Percentiles rank a stretch among this genome's conserved stretches.
Evolutionary conservation across 2,797 vertebrate species (phyloP).

Genomic region (Acipenser ruthenus): DNA sequence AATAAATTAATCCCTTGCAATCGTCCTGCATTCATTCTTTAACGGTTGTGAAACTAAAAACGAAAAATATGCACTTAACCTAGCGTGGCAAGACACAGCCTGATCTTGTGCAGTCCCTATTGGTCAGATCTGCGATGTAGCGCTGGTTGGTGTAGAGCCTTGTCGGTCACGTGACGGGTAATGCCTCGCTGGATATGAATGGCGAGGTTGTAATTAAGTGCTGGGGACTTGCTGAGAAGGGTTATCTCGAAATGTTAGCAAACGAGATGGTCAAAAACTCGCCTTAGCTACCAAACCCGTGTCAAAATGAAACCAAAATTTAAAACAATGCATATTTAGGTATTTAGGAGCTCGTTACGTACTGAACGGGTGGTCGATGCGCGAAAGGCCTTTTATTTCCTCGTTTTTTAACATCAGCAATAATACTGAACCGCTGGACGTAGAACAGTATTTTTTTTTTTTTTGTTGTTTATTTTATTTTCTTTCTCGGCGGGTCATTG

Average conservation of each 20-base stretch:
- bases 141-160: constrained; percentile 32
- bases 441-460: neutral
- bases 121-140: constrained; percentile 18
- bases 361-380: constrained; percentile 11
- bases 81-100: neutral
- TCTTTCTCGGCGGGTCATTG: neutral
- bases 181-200: constrained; percentile 14
- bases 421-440: neutral
- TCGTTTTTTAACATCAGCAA: constrained; percentile 18
- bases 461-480: neutral
- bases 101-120: constrained; percentile 19
- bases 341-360: constrained; percentile 8
- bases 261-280: constrained; percentile 23
- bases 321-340: constrained; percentile 37
- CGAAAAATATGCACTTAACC: too few relatives aligned
- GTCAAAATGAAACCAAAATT: constrained; percentile 50
- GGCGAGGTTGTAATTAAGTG: neutral
- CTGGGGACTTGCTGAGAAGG: neutral
- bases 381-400: constrained; percentile 12
- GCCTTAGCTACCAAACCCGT: constrained; percentile 22
- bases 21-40: too few relatives aligned
- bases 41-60: neutral
- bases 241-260: constrained; percentile 12
- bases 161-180: constrained; percentile 22
- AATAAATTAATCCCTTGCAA: too few relatives aligned